Conservation (phyloP, 2,113 vertebrate species). For the Rhizomys pruinosus region DNA sequence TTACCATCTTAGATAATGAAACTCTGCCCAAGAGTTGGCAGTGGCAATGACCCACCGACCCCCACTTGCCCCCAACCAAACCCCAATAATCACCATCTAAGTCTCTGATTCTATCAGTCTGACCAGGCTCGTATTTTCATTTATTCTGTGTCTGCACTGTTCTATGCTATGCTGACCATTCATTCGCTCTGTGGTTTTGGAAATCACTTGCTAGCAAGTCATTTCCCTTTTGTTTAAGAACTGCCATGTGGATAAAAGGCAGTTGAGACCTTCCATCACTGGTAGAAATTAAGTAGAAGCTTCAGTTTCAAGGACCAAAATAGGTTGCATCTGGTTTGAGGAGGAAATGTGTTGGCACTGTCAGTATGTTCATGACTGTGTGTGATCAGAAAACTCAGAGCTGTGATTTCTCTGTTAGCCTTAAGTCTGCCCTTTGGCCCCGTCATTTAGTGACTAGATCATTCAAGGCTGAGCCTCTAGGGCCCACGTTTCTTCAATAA, state of each 20-base stretch:
- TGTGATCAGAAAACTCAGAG: conserved; percentile 61
- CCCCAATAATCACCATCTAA: neutral
- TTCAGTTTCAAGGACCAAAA: conserved; percentile 29
- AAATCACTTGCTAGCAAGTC: neutral
- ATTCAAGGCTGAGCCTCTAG: conserved; percentile 53
- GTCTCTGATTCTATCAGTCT: neutral
- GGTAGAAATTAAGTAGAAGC: conserved; percentile 9
- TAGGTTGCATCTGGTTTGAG: neutral
- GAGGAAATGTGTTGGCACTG: neutral
- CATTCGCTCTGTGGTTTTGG: conserved; percentile 30
- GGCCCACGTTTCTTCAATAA: conserved; percentile 58
- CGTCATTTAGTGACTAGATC: conserved; percentile 63
- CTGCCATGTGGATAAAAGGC: neutral
- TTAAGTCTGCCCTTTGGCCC: conserved; percentile 66
- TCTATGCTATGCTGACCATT: neutral
- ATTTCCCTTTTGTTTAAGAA: conserved; percentile 30
- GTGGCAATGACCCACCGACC: too few relatives aligned
- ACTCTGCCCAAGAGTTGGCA: neutral
- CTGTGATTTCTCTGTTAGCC: conserved; percentile 67
- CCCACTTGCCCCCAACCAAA: rapidly evolving
- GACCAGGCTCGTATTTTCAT: neutral
- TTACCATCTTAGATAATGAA: neutral
- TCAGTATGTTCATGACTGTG: conserved; percentile 39
- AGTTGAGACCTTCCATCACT: neutral
- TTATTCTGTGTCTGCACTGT: neutral